Percentiles rank a stretch among this genome's conserved stretches.
Conservation (phyloP, 2,888 invertebrate species). For the Protodeltote pygarga region DNA sequence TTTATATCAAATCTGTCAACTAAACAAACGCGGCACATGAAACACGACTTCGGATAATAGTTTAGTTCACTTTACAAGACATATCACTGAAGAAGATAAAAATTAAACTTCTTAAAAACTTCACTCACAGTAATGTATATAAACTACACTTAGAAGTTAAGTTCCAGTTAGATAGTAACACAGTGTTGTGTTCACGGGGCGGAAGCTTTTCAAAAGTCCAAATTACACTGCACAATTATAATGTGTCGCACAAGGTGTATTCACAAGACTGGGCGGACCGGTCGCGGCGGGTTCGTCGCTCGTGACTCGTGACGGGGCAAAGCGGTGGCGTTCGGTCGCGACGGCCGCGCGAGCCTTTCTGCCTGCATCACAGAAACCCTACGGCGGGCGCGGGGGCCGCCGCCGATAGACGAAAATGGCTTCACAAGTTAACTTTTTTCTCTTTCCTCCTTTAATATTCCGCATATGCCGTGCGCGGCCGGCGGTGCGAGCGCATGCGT, state of each 20-base stretch:
- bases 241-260: slow-evolving; percentile 71
- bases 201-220: slow-evolving; percentile 57
- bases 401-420: slow-evolving; percentile 86
- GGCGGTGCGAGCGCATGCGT: slow-evolving; percentile 84
- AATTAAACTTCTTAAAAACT: slow-evolving; percentile 67
- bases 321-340: slow-evolving; percentile 64
- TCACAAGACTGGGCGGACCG: slow-evolving; percentile 68
- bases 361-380: slow-evolving; percentile 74
- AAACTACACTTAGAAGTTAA: slow-evolving; percentile 48
- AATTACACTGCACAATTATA: slow-evolving; percentile 75
- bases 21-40: slow-evolving; percentile 59
- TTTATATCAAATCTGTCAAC: slow-evolving; percentile 56
- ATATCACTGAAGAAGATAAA: slow-evolving; percentile 52
- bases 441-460: slow-evolving; percentile 87
- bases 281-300: slow-evolving; percentile 49
- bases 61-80: slow-evolving; percentile 67
- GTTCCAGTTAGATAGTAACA: slow-evolving; percentile 40
- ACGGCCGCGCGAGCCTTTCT: slow-evolving; percentile 77
- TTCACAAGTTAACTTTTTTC: slow-evolving; percentile 87
- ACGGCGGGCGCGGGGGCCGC: slow-evolving; percentile 79
- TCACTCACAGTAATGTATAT: slow-evolving; percentile 71
- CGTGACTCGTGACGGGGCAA: slow-evolving; percentile 17
- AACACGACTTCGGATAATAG: slow-evolving; percentile 65
- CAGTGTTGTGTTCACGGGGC: slow-evolving; percentile 53
- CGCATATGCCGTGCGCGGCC: slow-evolving; percentile 85